phyloP scores from a whole-genome alignment of 1,140 invertebrate genomes.

The Conopomorpha cramerella region DNA sequence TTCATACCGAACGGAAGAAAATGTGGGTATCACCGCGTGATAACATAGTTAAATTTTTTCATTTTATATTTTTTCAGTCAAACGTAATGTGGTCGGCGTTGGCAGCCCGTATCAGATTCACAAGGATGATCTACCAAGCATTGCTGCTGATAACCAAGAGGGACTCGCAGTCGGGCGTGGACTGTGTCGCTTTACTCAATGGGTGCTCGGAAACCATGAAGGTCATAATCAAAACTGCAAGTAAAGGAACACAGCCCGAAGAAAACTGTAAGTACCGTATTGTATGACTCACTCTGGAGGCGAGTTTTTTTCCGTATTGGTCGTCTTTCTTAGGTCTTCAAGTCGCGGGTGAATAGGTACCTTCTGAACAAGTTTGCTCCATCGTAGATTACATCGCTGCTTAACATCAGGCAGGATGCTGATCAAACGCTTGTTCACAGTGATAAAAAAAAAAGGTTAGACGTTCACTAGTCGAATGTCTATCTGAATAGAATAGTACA shows the following conservation, averaged over 20 bases:
- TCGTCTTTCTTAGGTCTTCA: no score
- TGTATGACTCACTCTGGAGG: constrained; percentile 1
- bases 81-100: constrained; percentile 66
- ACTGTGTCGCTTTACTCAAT: constrained; percentile 63
- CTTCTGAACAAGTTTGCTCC: no score
- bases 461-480: no score
- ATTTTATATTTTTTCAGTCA: constrained; percentile 14
- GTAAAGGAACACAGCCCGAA: constrained; percentile 75
- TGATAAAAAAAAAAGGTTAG: no score
- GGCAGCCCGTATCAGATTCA: constrained; percentile 82
- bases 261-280: constrained; percentile 64
- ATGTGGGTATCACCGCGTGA: no score
- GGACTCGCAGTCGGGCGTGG: constrained; percentile 43
- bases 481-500: no score
- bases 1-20: no score
- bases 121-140: constrained; percentile 82
- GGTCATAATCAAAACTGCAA: constrained; percentile 76
- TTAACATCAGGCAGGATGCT: no score
- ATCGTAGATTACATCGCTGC: no score
- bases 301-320: no score
- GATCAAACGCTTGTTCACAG: no score
- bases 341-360: no score
- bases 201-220: constrained; percentile 77
- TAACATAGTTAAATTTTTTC: neutral
- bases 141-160: constrained; percentile 68